Percentiles rank a stretch among this genome's conserved stretches.
Evolutionary conservation across 2,888 invertebrate genomes (phyloP).

Genomic region (Hipparchia sbordonii): DNA sequence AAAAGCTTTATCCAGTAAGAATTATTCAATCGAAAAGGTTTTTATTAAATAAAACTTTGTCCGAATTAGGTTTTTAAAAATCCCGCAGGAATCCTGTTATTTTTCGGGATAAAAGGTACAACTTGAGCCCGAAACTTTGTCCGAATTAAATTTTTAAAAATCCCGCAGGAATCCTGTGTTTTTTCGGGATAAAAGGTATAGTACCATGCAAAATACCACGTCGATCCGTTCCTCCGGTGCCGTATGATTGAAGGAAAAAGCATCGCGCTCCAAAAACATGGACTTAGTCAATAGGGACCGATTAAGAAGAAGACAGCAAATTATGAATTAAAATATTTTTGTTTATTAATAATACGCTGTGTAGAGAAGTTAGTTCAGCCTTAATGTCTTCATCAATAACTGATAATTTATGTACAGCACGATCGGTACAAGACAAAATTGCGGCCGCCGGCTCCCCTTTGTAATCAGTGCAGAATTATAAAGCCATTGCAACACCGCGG

Average conservation of each 20-base stretch:
- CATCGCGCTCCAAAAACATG: too few species aligned
- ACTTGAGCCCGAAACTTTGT: too few species aligned
- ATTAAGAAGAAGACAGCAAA: neutral
- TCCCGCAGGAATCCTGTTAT: too few species aligned
- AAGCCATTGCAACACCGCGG: conserved; percentile 77
- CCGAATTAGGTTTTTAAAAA: too few species aligned
- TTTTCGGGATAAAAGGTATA: too few species aligned
- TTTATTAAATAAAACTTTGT: neutral
- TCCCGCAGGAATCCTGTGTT: too few species aligned
- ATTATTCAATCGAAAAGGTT: conserved; percentile 29
- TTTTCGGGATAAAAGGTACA: too few species aligned
- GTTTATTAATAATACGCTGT: conserved; percentile 23
- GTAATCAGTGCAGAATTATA: conserved; percentile 82
- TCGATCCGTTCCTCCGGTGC: too few species aligned
- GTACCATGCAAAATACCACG: too few species aligned
- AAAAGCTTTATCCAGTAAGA: neutral
- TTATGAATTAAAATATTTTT: conserved; percentile 4
- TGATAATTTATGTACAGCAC: conserved; percentile 81
- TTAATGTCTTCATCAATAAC: conserved; percentile 84
- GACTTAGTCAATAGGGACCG: too few species aligned
- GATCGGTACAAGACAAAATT: conserved; percentile 81
- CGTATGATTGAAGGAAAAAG: too few species aligned
- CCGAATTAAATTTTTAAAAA: too few species aligned
- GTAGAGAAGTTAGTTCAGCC: conserved; percentile 56
- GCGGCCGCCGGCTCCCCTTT: conserved; percentile 85